These are phyloP conservation scores for Montipora capricornis DNA, from an alignment of 64 coral and sea anemone species.

Conservation along the genomic window DNA sequence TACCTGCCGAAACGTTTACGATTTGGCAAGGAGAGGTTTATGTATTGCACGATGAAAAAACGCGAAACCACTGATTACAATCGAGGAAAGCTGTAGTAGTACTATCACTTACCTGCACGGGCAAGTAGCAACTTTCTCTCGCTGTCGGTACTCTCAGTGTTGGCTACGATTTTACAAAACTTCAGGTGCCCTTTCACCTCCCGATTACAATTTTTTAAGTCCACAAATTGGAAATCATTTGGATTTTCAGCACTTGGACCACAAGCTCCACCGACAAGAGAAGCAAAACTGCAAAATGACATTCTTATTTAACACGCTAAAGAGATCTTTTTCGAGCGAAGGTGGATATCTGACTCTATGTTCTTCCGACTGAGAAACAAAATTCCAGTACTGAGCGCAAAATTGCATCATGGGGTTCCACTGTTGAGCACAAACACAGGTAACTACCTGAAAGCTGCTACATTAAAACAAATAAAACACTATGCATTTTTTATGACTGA, in stretches of 20 bases:
- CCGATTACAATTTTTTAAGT: constrained; percentile 4
- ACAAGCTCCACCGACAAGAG: not conserved
- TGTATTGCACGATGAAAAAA: not conserved
- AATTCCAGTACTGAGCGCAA: too few species aligned
- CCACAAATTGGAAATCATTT: constrained; percentile 5
- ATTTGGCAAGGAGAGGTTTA: not conserved
- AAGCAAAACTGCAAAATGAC: not conserved
- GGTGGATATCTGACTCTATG: not conserved
- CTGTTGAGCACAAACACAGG: too few species aligned
- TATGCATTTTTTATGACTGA: too few species aligned
- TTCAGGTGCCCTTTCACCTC: not conserved
- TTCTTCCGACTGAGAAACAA: too few species aligned
- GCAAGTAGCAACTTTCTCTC: constrained; percentile 7
- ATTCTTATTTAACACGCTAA: not conserved
- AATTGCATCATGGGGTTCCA: too few species aligned
- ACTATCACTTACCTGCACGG: not conserved
- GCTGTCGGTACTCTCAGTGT: not conserved
- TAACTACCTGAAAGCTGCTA: too few species aligned
- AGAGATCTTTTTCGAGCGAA: not conserved
- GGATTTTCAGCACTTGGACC: not conserved
- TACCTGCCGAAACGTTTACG: too few species aligned
- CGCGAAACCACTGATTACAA: not conserved
- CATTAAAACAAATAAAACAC: too few species aligned
- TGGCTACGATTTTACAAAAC: not conserved
- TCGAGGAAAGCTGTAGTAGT: too few species aligned